Evolutionary conservation across 2,888 invertebrate genomes (phyloP), one percentile per base, ranked within the genome.

Genomic region (Strigamia maritima): DNA sequence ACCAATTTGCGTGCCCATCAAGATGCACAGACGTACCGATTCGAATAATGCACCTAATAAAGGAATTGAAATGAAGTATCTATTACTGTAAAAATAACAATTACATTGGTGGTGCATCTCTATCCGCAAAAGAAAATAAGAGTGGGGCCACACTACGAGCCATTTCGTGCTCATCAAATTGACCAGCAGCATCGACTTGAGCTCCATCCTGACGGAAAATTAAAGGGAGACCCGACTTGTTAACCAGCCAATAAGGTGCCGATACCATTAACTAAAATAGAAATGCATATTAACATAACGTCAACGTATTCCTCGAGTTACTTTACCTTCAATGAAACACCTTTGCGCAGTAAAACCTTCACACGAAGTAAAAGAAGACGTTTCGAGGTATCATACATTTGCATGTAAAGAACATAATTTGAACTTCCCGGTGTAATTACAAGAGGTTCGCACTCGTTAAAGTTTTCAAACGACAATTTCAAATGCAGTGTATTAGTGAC

Each of bases 181-280:
- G 98, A 1, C 97, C 98, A 44, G 86, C 85, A 8, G 94, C 93
- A 81, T 93, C 92, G 83, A 92, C 82, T 28, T 83, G 83, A 77
- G 82, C 94, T 16, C 84, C 83, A 86, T 95, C 96, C 87, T 98
- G 97, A 82, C 93, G 91, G 86, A 97, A 96, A 79, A 99, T 92
- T 81, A 99, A 88, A n/a, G 98, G 98, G 81, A 99, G 88, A 0
- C 98, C 98, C 7, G 97, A 94, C 86, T 94, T 94, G 88, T 99
- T 98, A 80, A 98, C 91, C 82, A 99, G 90, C 98, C 98, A 98
- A 87, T 93, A 97, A 2, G 94, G 93, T 2, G 94, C 93, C 76
- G 92, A 92, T 31, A 97, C 89, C 24, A 90, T 90, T 82, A 95
- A 89, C 90, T 91, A 85, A 79, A 84, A 80, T 2, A 38, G 35